Evolutionary conservation across 2,797 vertebrate species (phyloP).

Genomic region (Sebastes goodei): DNA sequence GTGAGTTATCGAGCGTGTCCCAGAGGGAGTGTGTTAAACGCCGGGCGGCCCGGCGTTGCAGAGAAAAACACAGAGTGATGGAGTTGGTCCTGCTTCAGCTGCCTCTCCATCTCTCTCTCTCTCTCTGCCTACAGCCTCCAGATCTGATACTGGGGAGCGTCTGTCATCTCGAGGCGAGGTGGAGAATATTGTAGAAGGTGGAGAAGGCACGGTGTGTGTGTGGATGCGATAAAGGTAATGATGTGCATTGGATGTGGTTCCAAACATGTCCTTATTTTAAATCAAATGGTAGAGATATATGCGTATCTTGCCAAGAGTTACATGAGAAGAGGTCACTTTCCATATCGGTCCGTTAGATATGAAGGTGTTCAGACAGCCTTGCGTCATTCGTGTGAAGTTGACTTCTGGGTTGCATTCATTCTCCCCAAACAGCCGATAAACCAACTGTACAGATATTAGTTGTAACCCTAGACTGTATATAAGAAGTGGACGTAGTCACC

Average conservation of each 20-base stretch:
- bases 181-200: constrained; percentile 33
- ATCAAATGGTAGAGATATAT: not conserved
- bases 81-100: constrained; percentile 57
- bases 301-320: not conserved
- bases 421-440: too few relatives aligned
- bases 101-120: not conserved
- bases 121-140: constrained; percentile 30
- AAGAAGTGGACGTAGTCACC: too few relatives aligned
- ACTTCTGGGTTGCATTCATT: too few relatives aligned
- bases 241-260: constrained; percentile 13
- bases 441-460: too few relatives aligned
- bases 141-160: constrained; percentile 46
- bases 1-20: constrained; percentile 69
- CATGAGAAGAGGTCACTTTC: not conserved
- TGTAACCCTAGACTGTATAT: too few relatives aligned
- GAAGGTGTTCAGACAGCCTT: not conserved
- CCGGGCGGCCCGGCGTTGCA: constrained; percentile 54
- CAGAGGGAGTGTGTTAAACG: constrained; percentile 76
- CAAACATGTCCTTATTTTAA: constrained; percentile 1
- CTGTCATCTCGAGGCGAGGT: constrained; percentile 66
- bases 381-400: not conserved
- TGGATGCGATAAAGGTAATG: not conserved
- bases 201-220: constrained; percentile 2
- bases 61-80: constrained; percentile 69
- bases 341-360: not conserved